A percentile compares a stretch with the other conserved stretches of the same genome.
Evolutionary conservation across 92 coral and sea anemone species (phyloP).

Genomic region (Epizoanthus rinbou): DNA sequence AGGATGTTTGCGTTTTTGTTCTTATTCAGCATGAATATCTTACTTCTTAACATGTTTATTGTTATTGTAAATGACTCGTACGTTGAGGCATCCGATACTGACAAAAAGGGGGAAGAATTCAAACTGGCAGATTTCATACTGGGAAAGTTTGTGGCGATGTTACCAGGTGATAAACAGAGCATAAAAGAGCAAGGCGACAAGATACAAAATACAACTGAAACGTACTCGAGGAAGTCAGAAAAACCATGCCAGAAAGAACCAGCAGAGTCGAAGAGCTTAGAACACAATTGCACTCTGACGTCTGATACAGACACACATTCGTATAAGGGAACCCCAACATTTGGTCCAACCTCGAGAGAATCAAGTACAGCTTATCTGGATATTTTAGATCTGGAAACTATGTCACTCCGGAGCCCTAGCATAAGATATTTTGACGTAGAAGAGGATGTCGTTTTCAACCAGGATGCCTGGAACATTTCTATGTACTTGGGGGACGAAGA

Average conservation of each 20-base stretch:
- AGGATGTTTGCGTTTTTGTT: slow-evolving; percentile 22
- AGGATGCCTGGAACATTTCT: not conserved
- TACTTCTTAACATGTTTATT: slow-evolving; percentile 30
- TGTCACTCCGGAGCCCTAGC: not conserved
- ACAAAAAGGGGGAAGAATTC: slow-evolving; percentile 14
- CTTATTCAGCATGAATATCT: slow-evolving; percentile 28
- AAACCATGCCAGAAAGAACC: not conserved
- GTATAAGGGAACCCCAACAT: not conserved
- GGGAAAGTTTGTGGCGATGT: not conserved
- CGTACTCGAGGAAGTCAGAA: too few species aligned
- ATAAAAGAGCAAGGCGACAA: not conserved
- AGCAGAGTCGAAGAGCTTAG: too few species aligned
- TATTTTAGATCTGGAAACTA: not conserved
- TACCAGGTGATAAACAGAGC: not conserved
- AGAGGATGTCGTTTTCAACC: not conserved
- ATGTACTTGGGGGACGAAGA: not conserved
- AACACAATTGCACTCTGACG: not conserved
- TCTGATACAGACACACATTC: not conserved
- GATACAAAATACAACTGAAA: not conserved
- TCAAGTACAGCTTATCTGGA: not conserved
- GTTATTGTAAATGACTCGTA: slow-evolving; percentile 40
- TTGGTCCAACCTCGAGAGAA: not conserved
- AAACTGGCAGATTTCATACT: slow-evolving; percentile 22
- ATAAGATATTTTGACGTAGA: not conserved
- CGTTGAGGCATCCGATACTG: slow-evolving; percentile 30